A percentile compares a stretch with the other conserved stretches of the same genome.
Evolutionary conservation across 2,113 vertebrate species (phyloP).

Genomic region (Sardina pilchardus): DNA sequence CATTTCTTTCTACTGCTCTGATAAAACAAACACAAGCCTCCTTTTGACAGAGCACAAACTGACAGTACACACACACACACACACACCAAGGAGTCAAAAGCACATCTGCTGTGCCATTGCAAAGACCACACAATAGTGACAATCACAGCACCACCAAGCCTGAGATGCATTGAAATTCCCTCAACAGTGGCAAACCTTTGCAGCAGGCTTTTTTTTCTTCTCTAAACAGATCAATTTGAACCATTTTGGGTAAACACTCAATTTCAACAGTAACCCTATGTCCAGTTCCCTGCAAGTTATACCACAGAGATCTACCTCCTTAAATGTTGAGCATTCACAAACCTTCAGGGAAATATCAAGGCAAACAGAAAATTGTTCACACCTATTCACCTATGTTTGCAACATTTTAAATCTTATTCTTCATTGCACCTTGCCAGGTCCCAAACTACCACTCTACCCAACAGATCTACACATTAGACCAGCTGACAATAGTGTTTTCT

Average conservation of each 20-base stretch:
- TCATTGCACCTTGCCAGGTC: conserved; percentile 10
- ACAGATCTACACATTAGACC: not conserved
- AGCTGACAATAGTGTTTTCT: not conserved
- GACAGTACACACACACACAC: not conserved
- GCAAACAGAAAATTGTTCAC: too few relatives aligned
- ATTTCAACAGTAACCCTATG: too few relatives aligned
- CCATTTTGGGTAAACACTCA: too few relatives aligned
- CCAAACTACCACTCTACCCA: conserved; percentile 2
- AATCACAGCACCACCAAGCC: not conserved
- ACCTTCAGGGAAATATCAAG: too few relatives aligned
- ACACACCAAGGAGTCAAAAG: not conserved
- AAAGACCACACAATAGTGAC: not conserved
- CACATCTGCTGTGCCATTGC: not conserved
- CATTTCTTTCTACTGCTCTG: not conserved
- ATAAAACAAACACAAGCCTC: not conserved
- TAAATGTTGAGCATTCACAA: too few relatives aligned
- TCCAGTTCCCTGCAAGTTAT: too few relatives aligned
- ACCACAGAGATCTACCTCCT: too few relatives aligned
- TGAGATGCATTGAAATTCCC: not conserved
- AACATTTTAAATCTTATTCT: not conserved
- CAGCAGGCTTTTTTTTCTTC: too few relatives aligned
- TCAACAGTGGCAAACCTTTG: too few relatives aligned
- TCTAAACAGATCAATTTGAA: too few relatives aligned
- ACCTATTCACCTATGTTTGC: too few relatives aligned
- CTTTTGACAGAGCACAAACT: not conserved